phyloP scores from a whole-genome alignment of 2,797 vertebrate species.

The Enteromius viviparus region DNA sequence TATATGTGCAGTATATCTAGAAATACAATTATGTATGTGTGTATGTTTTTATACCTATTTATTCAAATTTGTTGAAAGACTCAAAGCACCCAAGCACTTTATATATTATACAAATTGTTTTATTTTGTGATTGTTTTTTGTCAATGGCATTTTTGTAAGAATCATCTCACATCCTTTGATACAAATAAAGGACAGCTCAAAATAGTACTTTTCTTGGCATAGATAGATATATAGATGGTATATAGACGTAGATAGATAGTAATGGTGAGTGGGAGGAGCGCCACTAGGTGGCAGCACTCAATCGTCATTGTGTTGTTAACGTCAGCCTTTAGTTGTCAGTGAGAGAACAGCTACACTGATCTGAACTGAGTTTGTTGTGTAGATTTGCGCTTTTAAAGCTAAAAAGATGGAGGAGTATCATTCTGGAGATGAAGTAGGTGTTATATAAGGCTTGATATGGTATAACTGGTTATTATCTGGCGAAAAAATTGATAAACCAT shows the following conservation, averaged over 20 bases:
- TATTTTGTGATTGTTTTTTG: constrained; percentile 36
- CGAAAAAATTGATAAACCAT: background rate
- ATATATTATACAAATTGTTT: constrained; percentile 37
- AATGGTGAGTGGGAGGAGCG: constrained; percentile 7
- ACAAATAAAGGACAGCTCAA: constrained; percentile 19
- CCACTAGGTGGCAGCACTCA: constrained; percentile 28
- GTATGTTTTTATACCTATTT: constrained; percentile 49
- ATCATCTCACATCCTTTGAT: constrained; percentile 21
- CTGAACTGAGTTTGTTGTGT: background rate
- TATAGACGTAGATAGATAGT: too few relatives aligned
- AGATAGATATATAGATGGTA: too few relatives aligned
- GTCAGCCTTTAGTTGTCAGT: constrained; percentile 11
- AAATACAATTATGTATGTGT: background rate
- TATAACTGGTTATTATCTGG: background rate
- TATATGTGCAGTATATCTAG: constrained; percentile 15
- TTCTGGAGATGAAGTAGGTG: constrained; percentile 71
- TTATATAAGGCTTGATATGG: background rate
- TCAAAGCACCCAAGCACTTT: constrained; percentile 69
- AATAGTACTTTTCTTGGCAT: background rate
- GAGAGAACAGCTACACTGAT: background rate
- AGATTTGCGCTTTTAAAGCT: background rate
- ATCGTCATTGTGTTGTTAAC: background rate
- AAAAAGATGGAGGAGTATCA: constrained; percentile 75
- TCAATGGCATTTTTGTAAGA: constrained; percentile 31
- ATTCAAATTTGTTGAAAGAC: constrained; percentile 49